These are phyloP conservation scores for Tetragonula clypearis DNA, from an alignment of 1,140 invertebrate genomes.

Conservation along the genomic window DNA sequence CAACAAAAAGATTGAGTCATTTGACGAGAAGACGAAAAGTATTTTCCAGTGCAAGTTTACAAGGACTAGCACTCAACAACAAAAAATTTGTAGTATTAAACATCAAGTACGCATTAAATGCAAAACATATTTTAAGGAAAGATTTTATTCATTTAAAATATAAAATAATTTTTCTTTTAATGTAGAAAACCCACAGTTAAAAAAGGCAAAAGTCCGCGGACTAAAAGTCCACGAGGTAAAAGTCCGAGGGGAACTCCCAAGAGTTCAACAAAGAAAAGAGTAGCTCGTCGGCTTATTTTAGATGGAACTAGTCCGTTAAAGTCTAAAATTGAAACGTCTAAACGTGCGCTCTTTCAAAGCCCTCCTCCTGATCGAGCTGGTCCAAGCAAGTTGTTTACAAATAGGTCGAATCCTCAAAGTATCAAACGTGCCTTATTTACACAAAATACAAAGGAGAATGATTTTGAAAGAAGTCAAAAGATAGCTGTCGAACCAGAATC, in stretches of 20 bases:
- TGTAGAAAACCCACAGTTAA: conserved; percentile 73
- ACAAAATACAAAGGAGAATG: conserved; percentile 76
- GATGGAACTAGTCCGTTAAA: conserved; percentile 74
- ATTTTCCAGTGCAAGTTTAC: conserved; percentile 84
- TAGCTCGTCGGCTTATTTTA: conserved; percentile 65
- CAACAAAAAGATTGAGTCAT: conserved; percentile 86
- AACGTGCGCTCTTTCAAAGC: conserved; percentile 86
- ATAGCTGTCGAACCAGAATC: conserved; percentile 62
- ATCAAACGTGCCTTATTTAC: conserved; percentile 85
- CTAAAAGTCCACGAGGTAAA: conserved; percentile 76
- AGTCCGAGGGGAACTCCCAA: conserved; percentile 75
- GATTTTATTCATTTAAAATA: conserved; percentile 13
- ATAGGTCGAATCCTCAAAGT: conserved; percentile 71
- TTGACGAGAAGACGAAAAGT: conserved; percentile 85
- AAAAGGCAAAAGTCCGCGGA: conserved; percentile 72
- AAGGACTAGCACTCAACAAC: conserved; percentile 71
- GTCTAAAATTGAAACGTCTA: conserved; percentile 81
- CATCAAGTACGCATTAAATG: conserved; percentile 67
- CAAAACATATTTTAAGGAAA: background rate
- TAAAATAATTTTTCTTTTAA: conserved; percentile 10
- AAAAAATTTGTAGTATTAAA: conserved; percentile 75
- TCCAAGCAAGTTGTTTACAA: conserved; percentile 69
- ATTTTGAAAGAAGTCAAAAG: conserved; percentile 45
- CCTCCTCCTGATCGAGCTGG: conserved; percentile 78
- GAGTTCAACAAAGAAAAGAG: conserved; percentile 77